Base-by-base conservation (phyloP, 92 coral and sea anemone species). In the Actinostola sp. region DNA sequence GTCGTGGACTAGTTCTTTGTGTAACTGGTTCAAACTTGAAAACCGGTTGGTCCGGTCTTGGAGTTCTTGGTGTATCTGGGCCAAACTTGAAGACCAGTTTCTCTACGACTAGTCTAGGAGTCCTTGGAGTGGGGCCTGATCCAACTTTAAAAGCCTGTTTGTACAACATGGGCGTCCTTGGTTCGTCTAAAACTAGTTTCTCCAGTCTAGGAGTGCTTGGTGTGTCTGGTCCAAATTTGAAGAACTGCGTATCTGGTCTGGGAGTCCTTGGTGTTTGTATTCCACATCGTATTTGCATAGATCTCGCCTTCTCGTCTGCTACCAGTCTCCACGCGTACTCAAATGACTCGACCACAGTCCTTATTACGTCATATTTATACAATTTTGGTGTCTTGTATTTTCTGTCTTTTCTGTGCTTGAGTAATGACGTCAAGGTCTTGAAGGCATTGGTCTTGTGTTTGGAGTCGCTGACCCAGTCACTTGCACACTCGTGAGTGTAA, bases 381-480 rank as follows among this genome's bases (percentile, higher is more conserved):
- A 68, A 0, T 16, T 32, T 68, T 25, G 50, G 53, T 64, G 33
- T 13, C 16, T 52, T 68, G 16, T 17, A 41, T 20, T 38, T 41
- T 0, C 2, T 34, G 14, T 51, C 52, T 39, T 12, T 21, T 5
- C 33, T 52, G 29, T 48, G 61, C 14, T 51, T 68, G 14, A 68
- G n/a, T 19, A 52, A n/a, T 12, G 62, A 13, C 24, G 64, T 33
- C 15, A 75, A 11, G 7, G 61, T 62, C 25, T 26, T 35, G 15
- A 75, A 30, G 28, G 32, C 3, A 0, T 16, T 48, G 27, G 21
- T 26, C 8, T 25, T 28, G 26, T 25, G 23, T 27, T 60, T 51
- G 14, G 81, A 35, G 48, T 36, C 64, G 12, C 52, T 64, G 15
- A 64, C 81, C 81, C 81, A 75, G 28, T 75, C 81, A 25, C 46